These are phyloP conservation scores for Bufo bufo DNA, from an alignment of 2,113 vertebrate genomes.

Conservation along the genomic window DNA sequence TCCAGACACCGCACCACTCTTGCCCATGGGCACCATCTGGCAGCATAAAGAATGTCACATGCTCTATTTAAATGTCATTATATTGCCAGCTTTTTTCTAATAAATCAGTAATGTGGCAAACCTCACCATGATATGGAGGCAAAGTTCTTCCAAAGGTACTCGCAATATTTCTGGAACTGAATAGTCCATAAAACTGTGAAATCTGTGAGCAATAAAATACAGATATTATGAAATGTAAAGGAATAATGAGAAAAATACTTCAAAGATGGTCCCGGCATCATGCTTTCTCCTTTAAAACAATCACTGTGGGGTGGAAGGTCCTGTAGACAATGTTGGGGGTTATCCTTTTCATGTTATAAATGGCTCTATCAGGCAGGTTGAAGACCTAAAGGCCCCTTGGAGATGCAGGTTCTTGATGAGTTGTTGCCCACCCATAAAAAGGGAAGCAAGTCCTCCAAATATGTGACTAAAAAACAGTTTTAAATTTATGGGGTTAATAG, in stretches of 20 bases:
- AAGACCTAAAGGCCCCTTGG: neutral
- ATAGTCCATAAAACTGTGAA: conserved; percentile 91
- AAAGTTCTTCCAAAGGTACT: conserved; percentile 94
- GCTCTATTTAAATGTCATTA: too few relatives aligned
- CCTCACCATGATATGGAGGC: conserved; percentile 96
- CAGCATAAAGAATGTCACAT: too few relatives aligned
- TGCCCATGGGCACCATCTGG: too few relatives aligned
- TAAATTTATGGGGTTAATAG: too few relatives aligned
- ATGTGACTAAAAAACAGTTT: too few relatives aligned
- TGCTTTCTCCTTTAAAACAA: neutral
- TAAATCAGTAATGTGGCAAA: neutral
- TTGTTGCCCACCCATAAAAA: too few relatives aligned
- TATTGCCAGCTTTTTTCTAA: neutral
- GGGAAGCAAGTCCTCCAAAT: too few relatives aligned
- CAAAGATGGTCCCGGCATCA: neutral
- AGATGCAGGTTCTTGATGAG: too few relatives aligned
- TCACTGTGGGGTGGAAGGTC: neutral
- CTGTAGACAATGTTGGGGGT: neutral
- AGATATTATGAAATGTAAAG: neutral
- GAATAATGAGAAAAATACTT: neutral
- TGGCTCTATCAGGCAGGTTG: neutral
- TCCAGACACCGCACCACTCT: too few relatives aligned
- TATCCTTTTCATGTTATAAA: neutral
- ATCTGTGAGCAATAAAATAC: conserved; percentile 73
- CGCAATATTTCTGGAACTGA: conserved; percentile 94